These are phyloP conservation scores for Apamea epomidion DNA, from an alignment of 2,888 invertebrate genomes.

Conservation along the genomic window DNA sequence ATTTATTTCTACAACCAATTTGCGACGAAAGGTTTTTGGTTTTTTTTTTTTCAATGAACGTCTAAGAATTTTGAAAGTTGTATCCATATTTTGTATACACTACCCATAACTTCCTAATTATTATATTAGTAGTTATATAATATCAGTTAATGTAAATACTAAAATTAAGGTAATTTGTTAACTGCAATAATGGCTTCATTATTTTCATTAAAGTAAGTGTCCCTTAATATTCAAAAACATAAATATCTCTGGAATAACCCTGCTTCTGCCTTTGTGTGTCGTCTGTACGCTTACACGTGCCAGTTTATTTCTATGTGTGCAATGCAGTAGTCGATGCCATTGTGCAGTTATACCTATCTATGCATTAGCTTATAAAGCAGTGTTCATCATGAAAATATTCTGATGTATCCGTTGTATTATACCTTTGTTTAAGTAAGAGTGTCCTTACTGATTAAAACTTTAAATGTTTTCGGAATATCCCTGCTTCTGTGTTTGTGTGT, in stretches of 20 bases:
- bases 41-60: not conserved
- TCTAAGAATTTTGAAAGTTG: not conserved
- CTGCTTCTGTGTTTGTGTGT: conserved; percentile 66
- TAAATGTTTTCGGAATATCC: conserved; percentile 61
- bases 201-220: not conserved
- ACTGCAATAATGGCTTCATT: not conserved
- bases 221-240: not conserved
- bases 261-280: conserved; percentile 67
- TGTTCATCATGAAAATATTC: conserved; percentile 47
- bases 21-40: not conserved
- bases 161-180: not conserved
- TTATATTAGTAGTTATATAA: too few relatives aligned
- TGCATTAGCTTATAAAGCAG: conserved; percentile 51
- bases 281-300: conserved; percentile 77
- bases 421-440: not conserved
- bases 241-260: conserved; percentile 64
- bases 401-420: conserved; percentile 14
- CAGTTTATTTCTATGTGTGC: conserved; percentile 72
- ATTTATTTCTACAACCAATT: conserved; percentile 6
- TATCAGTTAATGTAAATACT: not conserved
- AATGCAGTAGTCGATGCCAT: conserved; percentile 69
- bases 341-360: conserved; percentile 67
- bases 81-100: not conserved
- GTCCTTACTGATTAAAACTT: not conserved
- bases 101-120: not conserved